phyloP scores from a whole-genome alignment of 2,797 vertebrate species.

The Naso thynnoides region DNA sequence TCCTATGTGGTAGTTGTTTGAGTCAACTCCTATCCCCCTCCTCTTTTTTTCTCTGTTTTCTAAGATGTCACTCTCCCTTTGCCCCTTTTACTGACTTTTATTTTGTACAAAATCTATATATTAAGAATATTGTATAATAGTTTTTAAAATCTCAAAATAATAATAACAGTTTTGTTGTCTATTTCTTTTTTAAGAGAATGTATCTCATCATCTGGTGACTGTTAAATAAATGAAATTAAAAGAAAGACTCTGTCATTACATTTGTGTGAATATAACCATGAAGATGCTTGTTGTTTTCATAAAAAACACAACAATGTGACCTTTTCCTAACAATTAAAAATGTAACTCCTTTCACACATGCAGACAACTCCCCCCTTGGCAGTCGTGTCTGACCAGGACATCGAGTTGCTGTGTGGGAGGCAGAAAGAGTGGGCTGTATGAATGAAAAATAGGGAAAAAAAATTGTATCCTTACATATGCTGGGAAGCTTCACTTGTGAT shows the following conservation, averaged over 20 bases:
- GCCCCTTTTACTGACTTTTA: conserved; percentile 83
- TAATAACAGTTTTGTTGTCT: conserved; percentile 86
- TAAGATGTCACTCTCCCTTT: conserved; percentile 75
- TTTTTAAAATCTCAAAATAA: conserved; percentile 85
- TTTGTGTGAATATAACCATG: conserved; percentile 3
- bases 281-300: conserved; percentile 9
- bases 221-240: conserved; percentile 88
- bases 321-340: conserved; percentile 39
- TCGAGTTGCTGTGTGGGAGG: conserved; percentile 42
- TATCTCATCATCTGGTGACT: conserved; percentile 90
- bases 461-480: conserved; percentile 28
- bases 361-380: conserved; percentile 29
- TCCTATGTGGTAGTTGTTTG: conserved; percentile 80
- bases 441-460: conserved; percentile 36
- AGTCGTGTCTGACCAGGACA: conserved; percentile 49
- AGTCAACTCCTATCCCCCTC: conserved; percentile 66
- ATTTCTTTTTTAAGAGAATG: conserved; percentile 90
- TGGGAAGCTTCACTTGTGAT: conserved; percentile 51
- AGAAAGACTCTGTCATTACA: conserved; percentile 38
- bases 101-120: conserved; percentile 91
- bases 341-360: conserved; percentile 30
- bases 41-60: conserved; percentile 70
- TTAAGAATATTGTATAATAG: conserved; percentile 90
- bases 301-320: conserved; percentile 36
- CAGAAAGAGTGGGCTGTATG: conserved; percentile 39